Conservation (phyloP, 2,797 vertebrate species). For the Sebastes trivittatus region DNA sequence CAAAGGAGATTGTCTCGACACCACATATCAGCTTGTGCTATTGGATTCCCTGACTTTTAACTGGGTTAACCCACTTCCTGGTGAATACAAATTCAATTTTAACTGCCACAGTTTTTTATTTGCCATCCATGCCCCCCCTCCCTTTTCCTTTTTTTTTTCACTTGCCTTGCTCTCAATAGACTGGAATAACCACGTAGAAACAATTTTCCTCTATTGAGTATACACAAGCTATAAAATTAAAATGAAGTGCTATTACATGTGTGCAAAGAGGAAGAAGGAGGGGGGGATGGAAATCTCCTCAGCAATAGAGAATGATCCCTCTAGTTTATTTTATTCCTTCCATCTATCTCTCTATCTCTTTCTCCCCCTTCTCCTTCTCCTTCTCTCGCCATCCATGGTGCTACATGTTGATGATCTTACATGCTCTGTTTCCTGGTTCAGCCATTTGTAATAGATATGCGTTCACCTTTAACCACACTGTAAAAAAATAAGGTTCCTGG, state of each 20-base stretch:
- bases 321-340: constrained; percentile 52
- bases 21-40: constrained; percentile 81
- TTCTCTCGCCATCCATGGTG: background rate
- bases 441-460: constrained; percentile 25
- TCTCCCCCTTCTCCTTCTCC: background rate
- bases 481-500: background rate
- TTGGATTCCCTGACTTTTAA: constrained; percentile 88
- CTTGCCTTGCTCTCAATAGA: constrained; percentile 79
- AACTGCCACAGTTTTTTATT: constrained; percentile 83
- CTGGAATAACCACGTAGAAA: constrained; percentile 83
- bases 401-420: constrained; percentile 23
- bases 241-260: constrained; percentile 84
- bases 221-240: constrained; percentile 84
- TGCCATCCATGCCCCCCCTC: constrained; percentile 61
- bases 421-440: constrained; percentile 13
- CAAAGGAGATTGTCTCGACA: constrained; percentile 83
- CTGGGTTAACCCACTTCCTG: constrained; percentile 87
- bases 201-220: constrained; percentile 83
- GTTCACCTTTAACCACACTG: constrained; percentile 23
- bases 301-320: constrained; percentile 43
- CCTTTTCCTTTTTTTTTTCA: constrained; percentile 56
- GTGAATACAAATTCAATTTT: constrained; percentile 89
- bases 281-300: constrained; percentile 13
- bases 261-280: constrained; percentile 48
- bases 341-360: constrained; percentile 51